These are phyloP conservation scores for Passer domesticus DNA, from an alignment of 2,113 vertebrate genomes.

Conservation along the genomic window DNA sequence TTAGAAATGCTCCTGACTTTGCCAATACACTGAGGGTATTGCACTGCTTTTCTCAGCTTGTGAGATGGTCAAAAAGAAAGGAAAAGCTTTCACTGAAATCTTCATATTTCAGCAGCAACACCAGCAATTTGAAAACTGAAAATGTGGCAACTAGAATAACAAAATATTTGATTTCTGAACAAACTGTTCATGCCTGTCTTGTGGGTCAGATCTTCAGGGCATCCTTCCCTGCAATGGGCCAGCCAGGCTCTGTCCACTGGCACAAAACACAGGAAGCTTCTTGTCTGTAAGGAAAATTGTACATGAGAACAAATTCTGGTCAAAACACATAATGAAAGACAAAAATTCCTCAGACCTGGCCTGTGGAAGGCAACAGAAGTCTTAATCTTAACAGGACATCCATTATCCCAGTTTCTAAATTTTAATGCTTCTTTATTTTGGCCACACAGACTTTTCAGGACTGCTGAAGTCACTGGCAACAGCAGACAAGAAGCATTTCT, in stretches of 20 bases:
- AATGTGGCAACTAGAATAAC: neutral
- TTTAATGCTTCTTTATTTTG: neutral
- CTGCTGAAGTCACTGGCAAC: neutral
- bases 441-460: neutral
- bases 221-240: neutral
- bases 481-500: neutral
- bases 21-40: neutral
- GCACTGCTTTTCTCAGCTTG: neutral
- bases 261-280: fast-evolving
- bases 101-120: neutral
- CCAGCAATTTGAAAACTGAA: neutral
- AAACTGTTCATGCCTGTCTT: neutral
- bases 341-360: neutral
- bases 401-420: neutral
- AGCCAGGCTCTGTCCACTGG: neutral
- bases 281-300: neutral
- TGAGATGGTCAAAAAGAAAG: neutral
- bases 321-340: neutral
- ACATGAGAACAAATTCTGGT: neutral
- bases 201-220: neutral
- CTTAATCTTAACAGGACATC: neutral
- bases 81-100: neutral
- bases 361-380: neutral
- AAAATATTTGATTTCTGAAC: neutral
- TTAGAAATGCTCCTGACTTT: neutral